Evolutionary conservation across 2,113 vertebrate genomes (phyloP).

Genomic region (Oophaga pumilio): DNA sequence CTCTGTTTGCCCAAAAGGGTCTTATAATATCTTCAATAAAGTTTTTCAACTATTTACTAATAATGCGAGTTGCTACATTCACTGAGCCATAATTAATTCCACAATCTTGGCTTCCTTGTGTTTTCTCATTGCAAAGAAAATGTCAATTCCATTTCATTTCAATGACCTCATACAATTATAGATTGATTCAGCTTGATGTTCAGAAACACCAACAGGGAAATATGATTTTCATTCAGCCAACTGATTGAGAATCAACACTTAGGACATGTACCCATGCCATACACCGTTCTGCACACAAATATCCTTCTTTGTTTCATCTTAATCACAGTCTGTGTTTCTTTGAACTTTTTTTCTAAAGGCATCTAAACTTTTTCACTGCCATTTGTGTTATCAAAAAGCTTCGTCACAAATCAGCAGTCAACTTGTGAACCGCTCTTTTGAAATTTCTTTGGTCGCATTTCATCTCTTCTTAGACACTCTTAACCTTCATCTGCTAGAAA

Average conservation of each 20-base stretch:
- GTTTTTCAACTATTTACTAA: background rate
- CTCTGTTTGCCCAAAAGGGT: background rate
- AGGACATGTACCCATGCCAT: constrained; percentile 33
- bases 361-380: constrained; percentile 26
- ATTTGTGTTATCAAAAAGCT: constrained; percentile 35
- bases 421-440: constrained; percentile 17
- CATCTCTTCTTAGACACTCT: constrained; percentile 17
- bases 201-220: constrained; percentile 43
- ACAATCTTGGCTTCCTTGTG: constrained; percentile 42
- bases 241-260: constrained; percentile 21
- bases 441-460: constrained; percentile 40
- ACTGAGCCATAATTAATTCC: constrained; percentile 55
- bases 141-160: constrained; percentile 56
- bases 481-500: constrained; percentile 27
- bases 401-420: constrained; percentile 24
- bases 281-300: constrained; percentile 24
- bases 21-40: constrained; percentile 35
- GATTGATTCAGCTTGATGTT: constrained; percentile 48
- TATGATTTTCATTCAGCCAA: constrained; percentile 29
- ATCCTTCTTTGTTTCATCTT: constrained; percentile 33
- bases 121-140: constrained; percentile 42
- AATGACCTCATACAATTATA: constrained; percentile 54
- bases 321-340: background rate
- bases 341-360: constrained; percentile 30
- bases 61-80: constrained; percentile 24